Conservation (phyloP, 2,888 invertebrate genomes). For the Andrena haemorrhoa region DNA sequence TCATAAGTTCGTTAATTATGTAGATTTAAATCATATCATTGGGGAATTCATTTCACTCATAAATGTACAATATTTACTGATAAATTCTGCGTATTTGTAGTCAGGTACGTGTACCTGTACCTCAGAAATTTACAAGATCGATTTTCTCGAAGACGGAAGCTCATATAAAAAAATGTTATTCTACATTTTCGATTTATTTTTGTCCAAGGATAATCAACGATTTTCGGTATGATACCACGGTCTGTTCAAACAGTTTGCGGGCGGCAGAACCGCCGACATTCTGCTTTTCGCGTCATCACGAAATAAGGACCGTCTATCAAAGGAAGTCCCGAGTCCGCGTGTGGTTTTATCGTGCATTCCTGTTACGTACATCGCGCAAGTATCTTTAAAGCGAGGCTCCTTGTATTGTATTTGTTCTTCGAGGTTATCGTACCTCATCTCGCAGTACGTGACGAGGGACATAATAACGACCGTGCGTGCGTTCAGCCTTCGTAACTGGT, state of each 20-base stretch:
- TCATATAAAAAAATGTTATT: too few relatives aligned
- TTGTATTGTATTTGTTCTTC: constrained; percentile 79
- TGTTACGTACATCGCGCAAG: constrained; percentile 58
- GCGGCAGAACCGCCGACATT: neutral
- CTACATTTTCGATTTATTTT: too few relatives aligned
- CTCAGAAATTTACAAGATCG: too few relatives aligned
- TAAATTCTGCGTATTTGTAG: too few relatives aligned
- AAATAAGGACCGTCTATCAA: constrained; percentile 53
- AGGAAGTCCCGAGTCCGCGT: constrained; percentile 27
- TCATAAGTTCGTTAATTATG: too few relatives aligned
- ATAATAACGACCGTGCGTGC: constrained; percentile 77
- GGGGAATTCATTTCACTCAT: too few relatives aligned
- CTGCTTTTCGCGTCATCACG: constrained; percentile 31
- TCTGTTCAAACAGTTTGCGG: neutral
- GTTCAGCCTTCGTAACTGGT: constrained; percentile 76
- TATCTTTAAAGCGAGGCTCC: constrained; percentile 50
- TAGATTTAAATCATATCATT: too few relatives aligned
- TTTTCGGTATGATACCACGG: too few relatives aligned
- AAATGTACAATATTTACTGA: too few relatives aligned
- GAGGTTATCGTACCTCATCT: constrained; percentile 80
- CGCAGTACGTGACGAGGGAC: constrained; percentile 78
- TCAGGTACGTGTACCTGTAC: too few relatives aligned
- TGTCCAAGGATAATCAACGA: too few relatives aligned
- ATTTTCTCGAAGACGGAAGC: too few relatives aligned
- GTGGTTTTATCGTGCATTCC: constrained; percentile 54